A percentile compares a stretch with the other conserved stretches of the same genome.
phyloP scores from a whole-genome alignment of 2,888 invertebrate genomes.

The Drosophila heteroneura region DNA sequence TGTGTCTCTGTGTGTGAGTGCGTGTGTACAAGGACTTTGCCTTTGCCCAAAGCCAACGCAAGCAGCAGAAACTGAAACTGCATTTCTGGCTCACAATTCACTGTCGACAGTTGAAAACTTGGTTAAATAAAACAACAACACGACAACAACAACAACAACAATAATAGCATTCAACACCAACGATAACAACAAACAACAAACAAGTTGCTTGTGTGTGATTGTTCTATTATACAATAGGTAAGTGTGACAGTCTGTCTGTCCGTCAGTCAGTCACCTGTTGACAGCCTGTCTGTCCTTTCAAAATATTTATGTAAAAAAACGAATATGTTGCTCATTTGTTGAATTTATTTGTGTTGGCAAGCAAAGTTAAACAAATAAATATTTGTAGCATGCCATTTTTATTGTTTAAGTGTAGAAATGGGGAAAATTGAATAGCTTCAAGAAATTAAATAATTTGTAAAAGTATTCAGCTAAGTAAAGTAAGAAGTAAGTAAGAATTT shows the following conservation, averaged over 20 bases:
- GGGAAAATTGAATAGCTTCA: neutral
- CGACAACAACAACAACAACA: slow-evolving; percentile 4
- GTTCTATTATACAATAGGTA: slow-evolving; percentile 34
- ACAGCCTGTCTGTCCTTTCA: slow-evolving; percentile 19
- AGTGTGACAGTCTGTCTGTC: slow-evolving; percentile 27
- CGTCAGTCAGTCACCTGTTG: slow-evolving; percentile 65
- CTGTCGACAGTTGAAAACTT: slow-evolving; percentile 37
- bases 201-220: slow-evolving; percentile 2
- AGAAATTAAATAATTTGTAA: neutral
- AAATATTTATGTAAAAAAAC: neutral
- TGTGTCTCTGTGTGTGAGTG: neutral
- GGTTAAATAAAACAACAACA: slow-evolving; percentile 15
- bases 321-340: neutral
- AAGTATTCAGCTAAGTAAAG: neutral
- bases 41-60: slow-evolving; percentile 25
- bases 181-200: slow-evolving; percentile 13
- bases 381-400: neutral
- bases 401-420: neutral
- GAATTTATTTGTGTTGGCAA: neutral
- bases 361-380: neutral
- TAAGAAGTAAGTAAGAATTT: neutral
- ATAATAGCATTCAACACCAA: neutral
- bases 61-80: slow-evolving; percentile 22
- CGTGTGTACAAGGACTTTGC: slow-evolving; percentile 34
- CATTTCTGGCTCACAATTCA: slow-evolving; percentile 9